Evolutionary conservation across 2,888 invertebrate species (phyloP), one percentile per base, ranked within the genome.

Genomic region (Drosophila lutescens): DNA sequence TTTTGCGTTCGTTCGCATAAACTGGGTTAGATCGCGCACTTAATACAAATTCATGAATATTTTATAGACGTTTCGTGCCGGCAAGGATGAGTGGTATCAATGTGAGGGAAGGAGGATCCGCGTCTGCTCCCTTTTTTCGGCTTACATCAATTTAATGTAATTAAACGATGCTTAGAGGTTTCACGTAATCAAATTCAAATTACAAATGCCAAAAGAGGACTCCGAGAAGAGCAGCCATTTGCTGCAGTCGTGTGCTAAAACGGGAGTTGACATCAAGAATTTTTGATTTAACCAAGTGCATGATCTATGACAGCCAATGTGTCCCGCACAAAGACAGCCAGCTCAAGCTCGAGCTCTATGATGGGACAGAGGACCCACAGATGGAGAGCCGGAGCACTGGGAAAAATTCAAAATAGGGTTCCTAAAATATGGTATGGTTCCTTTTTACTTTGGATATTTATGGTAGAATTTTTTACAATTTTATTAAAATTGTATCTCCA

Each of bases 261-360:
- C 76, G 77, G 65, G 76, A 82, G 82, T 83, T 79, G 82, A 82
- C 82, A 84, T 79, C 72, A 80, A 71, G 83, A 76, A 79, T 83
- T 83, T 83, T 85, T 86, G 86, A 83, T 83, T 83, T 86, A 86
- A 86, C 83, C 83, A 83, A 86, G 83, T 83, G 83, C 83, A 86
- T 86, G 83, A 83, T 86, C 83, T 83, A 83, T 86, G 86, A 79
- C 86, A 80, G 84, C 79, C 83, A 86, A 83, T 86, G 80, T 83
- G 86, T 80, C 74, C 75, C 74, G 50, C 72, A 79, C 86, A 86
- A 83, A 78, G 75, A 70, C 77, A 68, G 50, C 53, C 56, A 59
- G 41, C 54, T 63, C 36, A 56, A 57, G 17, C n/a, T 41, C 47
- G 7, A 34, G 40, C 38, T n/a, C 41, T 38, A 36, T 41, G 50